Base-by-base conservation (phyloP, 1,140 invertebrate genomes). In the Drosophila ironensis region DNA sequence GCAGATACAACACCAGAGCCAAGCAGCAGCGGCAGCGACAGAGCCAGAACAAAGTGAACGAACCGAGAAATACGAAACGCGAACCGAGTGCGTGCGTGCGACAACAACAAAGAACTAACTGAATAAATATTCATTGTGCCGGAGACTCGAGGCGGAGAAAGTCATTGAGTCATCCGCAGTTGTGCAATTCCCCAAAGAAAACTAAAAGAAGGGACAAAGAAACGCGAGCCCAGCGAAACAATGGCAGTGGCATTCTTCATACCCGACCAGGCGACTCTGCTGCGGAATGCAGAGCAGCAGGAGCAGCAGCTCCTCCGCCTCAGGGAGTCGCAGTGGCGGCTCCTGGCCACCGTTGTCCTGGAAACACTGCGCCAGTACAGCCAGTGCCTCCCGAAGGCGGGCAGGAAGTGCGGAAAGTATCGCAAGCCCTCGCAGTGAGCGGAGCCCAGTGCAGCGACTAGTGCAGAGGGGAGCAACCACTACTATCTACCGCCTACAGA, bases 221-320 rank as follows among this genome's bases (percentile, higher is more conserved):
- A 40, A 33, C 20, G 1, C 9, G 8, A 12, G 11, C 14, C 30
- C 24, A 27, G 16, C 51, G n/a, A 33, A 69, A 64, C 60, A 71
- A 89, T 89, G 87, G 87, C 87, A 9, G 70, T 87, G 38, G 87
- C 87, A 28, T 89, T 87, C 30, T 89, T 59, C 27, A 87, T 89
- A 35, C 87, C 87, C 41, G 87, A 89, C 35, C 87, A 88, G 66
- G 82, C 60, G 20, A 69, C 54, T 8, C 27, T 89, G 27, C 41
- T 88, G 59, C 70, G 82, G 7, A 80, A 88, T 45, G 78, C 82
- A 6, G 57, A 66, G 11, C 69, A 82, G 28, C 74, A 86, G 66
- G 87, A 89, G 66, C 76, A 74, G 44, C 82, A 88, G 37, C 52
- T 86, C n/a, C 48, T 86, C 17, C 78, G 78, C 3, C 46, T 81